phyloP scores from a whole-genome alignment of 92 coral and sea anemone species.

The Porites divaricata region DNA sequence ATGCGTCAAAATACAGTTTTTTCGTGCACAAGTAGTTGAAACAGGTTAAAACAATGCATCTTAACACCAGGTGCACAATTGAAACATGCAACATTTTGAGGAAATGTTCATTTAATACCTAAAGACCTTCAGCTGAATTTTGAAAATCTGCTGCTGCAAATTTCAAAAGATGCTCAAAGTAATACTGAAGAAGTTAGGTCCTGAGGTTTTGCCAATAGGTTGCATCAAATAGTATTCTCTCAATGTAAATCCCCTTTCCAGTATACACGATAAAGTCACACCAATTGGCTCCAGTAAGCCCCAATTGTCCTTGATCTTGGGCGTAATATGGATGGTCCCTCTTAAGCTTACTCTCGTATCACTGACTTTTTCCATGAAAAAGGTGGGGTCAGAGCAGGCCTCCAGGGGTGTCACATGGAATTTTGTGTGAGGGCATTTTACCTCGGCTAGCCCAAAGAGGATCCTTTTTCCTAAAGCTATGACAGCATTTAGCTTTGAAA shows the following conservation, averaged over 20 bases:
- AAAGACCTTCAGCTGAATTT: conserved; percentile 10
- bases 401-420: conserved; percentile 48
- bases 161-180: conserved; percentile 31
- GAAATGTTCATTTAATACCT: not conserved
- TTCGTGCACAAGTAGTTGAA: conserved; percentile 18
- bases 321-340: conserved; percentile 38
- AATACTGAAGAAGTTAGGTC: conserved; percentile 16
- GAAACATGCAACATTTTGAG: conserved; percentile 25
- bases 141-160: conserved; percentile 44
- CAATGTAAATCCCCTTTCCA: conserved; percentile 23
- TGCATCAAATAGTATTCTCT: conserved; percentile 40
- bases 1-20: conserved; percentile 27
- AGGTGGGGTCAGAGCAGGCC: conserved; percentile 55
- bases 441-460: conserved; percentile 62
- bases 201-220: conserved; percentile 28
- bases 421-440: conserved; percentile 49
- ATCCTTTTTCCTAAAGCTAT: too few relatives aligned
- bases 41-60: conserved; percentile 22
- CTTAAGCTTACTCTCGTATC: conserved; percentile 12
- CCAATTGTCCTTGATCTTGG: conserved; percentile 47
- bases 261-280: too few relatives aligned
- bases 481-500: not conserved
- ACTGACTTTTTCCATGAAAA: not conserved
- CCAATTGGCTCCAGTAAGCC: too few relatives aligned
- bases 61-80: conserved; percentile 26